A percentile compares a stretch with the other conserved stretches of the same genome.
phyloP scores from a whole-genome alignment of 1,140 invertebrate genomes.

The Atta texana region DNA sequence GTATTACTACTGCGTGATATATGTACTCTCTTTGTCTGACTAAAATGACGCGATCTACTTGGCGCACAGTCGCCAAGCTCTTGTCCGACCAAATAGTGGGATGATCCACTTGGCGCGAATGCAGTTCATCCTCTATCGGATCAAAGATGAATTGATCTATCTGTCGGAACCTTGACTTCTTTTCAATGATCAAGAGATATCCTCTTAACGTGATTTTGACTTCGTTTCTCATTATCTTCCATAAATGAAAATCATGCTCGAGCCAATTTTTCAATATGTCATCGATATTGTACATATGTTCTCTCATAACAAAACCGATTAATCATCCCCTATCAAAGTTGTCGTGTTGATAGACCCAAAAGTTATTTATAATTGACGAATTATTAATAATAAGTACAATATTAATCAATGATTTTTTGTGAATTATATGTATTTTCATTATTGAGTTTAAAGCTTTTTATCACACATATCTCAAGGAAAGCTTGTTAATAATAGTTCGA shows the following conservation, averaged over 20 bases:
- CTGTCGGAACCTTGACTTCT: not conserved
- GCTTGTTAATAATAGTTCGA: slow-evolving; percentile 5
- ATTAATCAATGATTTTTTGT: not conserved
- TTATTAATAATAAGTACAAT: slow-evolving; percentile 1
- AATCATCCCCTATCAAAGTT: not conserved
- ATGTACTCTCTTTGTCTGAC: slow-evolving; percentile 14
- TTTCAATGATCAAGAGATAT: not conserved
- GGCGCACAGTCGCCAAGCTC: slow-evolving; percentile 25
- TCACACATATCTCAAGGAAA: not conserved
- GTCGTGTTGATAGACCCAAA: not conserved
- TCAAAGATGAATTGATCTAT: slow-evolving; percentile 32
- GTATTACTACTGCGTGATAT: slow-evolving; percentile 40
- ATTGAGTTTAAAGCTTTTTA: not conserved
- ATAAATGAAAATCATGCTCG: not conserved
- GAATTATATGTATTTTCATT: not conserved
- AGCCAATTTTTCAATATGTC: not conserved
- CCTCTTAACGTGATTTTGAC: slow-evolving; percentile 18
- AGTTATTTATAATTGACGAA: not conserved
- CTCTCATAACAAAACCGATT: not conserved
- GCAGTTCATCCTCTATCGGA: slow-evolving; percentile 30
- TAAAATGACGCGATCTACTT: slow-evolving; percentile 34
- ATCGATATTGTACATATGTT: not conserved
- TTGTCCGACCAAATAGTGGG: slow-evolving; percentile 10
- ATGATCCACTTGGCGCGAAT: slow-evolving; percentile 36
- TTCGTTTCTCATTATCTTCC: not conserved